Conservation (phyloP, 1,140 invertebrate species). For the Lucilia cuprina region DNA sequence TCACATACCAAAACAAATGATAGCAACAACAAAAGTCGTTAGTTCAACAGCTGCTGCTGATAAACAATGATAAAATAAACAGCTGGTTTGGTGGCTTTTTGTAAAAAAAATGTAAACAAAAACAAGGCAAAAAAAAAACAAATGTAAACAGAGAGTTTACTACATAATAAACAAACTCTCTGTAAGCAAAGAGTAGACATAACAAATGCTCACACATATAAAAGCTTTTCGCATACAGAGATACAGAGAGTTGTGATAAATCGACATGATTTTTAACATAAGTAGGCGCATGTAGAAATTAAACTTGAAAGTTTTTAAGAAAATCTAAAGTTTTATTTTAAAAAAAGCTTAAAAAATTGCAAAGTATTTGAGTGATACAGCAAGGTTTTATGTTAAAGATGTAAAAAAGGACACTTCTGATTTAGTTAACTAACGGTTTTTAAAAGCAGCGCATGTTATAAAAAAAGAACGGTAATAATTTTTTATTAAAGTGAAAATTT, state of each 20-base stretch:
- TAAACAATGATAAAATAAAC: background rate
- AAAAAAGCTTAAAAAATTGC: too few species aligned
- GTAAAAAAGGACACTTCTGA: background rate
- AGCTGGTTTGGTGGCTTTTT: background rate
- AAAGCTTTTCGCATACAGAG: background rate
- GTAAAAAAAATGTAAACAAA: slow-evolving; percentile 1
- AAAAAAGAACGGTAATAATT: background rate
- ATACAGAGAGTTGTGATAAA: background rate
- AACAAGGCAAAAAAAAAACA: background rate
- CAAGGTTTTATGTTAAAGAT: background rate
- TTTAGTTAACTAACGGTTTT: slow-evolving; percentile 28
- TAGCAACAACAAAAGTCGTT: background rate
- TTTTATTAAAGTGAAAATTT: background rate
- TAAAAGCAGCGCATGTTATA: background rate
- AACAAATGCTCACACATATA: background rate
- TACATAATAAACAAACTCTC: background rate
- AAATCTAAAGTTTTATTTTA: background rate
- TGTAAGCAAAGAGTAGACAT: background rate
- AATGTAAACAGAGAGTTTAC: slow-evolving; percentile 8
- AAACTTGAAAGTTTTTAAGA: background rate
- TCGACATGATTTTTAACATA: background rate
- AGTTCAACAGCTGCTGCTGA: background rate
- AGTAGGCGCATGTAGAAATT: background rate
- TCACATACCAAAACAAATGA: background rate
- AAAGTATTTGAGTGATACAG: background rate